Evolutionary conservation across 2,888 invertebrate genomes (phyloP), one percentile per base, ranked within the genome.

Genomic region (Tricholauxania praeusta): DNA sequence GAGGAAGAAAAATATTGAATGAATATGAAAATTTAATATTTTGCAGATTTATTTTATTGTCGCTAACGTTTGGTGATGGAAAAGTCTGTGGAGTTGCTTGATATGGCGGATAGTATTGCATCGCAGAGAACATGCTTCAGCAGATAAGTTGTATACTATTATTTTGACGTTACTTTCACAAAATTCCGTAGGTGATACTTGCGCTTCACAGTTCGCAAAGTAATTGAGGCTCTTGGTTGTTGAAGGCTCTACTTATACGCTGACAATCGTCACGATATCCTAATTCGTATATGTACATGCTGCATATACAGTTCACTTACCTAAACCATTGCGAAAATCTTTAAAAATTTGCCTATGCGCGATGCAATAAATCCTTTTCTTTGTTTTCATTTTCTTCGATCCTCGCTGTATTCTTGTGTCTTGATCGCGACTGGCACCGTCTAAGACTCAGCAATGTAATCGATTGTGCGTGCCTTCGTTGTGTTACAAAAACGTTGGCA

Each of bases 291-390:
- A 4, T 28, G 28, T 28, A 4, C 3, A 28, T 28, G 4, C 28
- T 28, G 4, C 4, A 4, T 39, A 10, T 39, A 39, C 14, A n/a
- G 22, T 48, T 15, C n/a, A 53, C 59, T 47, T 12, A 12, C 22
- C 68, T 47, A 72, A 60, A 72, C 72, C 71, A 74, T 76, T 73
- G 19, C 60, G 48, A 65, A 17, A 10, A 62, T 28, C 49, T 51
- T 47, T 65, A 65, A 55, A 77, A 81, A 80, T 83, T 82, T 82
- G 81, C 79, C 80, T 82, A 82, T 77, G 78, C 51, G 53, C 74
- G 72, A 48, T 71, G 79, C 74, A 77, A 82, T 80, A 83, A 82
- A 82, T 81, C 80, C 80, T 77, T 80, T 81, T 75, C 62, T 73
- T 39, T 53, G 65, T 52, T 79, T 80, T 79, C 76, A 59, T 53